Evolutionary conservation across 1,140 invertebrate genomes (phyloP), one percentile per base, ranked within the genome.

Genomic region (Solen grandis): DNA sequence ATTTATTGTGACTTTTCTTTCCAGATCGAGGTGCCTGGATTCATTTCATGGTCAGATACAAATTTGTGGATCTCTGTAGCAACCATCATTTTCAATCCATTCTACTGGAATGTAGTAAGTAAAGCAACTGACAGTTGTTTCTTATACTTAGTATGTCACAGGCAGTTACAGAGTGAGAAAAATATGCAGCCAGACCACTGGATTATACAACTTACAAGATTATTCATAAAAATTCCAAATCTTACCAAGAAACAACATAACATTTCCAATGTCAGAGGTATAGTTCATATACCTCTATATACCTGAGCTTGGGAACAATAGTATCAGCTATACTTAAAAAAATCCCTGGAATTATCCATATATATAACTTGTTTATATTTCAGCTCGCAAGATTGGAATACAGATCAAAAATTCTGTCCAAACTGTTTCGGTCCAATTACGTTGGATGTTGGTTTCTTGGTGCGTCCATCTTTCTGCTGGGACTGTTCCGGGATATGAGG

Each of bases 31-130:
- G n/a, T n/a, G n/a, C n/a, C n/a, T n/a, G n/a, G n/a, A n/a, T n/a
- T n/a, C n/a, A n/a, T n/a, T n/a, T n/a, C n/a, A 29, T 76, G 60
- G 74, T 29, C 75, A 50, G 84, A 85, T 50, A 25, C 25, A 2
- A 85, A 83, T 60, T 31, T 85, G 36, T 85, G 84, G 84, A 60
- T 83, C 19, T 82, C 81, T 4, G 25, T 74, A 36, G 50, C 72
- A 35, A 81, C 66, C 16, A 81, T 85, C 3, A 38, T 76, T 5
- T 86, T 88, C 38, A 84, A 82, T 59, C 86, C 86, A 38, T 27
- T 86, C 19, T 85, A 77, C 41, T 88, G 86, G 86, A 88, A 88
- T 85, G 65, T 82, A 29, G 86, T 87, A 77, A 79, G 83, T 84
- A n/a, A n/a, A n/a, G n/a, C n/a, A n/a, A n/a, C n/a, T n/a, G n/a